Percentiles rank a stretch among this genome's conserved stretches.
phyloP scores from a whole-genome alignment of 2,888 invertebrate species.

The Coecobrya sp. region DNA sequence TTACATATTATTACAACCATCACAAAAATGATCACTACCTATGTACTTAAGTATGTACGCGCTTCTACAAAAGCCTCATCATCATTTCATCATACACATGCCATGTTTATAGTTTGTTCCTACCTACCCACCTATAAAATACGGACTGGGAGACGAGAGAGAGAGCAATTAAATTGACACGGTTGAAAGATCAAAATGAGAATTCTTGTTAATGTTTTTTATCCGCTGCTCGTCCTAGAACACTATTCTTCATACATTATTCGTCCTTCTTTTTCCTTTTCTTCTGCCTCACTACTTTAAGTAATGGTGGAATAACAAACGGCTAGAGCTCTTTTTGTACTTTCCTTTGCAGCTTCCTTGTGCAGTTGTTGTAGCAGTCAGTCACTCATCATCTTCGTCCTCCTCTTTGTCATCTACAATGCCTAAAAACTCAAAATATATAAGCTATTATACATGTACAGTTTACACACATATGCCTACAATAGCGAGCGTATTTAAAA shows the following conservation, averaged over 20 bases:
- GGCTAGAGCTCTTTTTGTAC: constrained; percentile 60
- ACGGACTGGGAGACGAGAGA: constrained; percentile 66
- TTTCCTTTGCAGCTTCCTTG: background rate
- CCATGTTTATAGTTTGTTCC: constrained; percentile 45
- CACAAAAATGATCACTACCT: constrained; percentile 14
- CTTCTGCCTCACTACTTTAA: constrained; percentile 78
- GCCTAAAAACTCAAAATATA: background rate
- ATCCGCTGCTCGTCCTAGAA: constrained; percentile 64
- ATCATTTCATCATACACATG: constrained; percentile 51
- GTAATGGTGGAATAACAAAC: constrained; percentile 81
- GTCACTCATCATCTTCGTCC: constrained; percentile 77
- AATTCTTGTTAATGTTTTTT: constrained; percentile 83
- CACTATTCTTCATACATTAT: constrained; percentile 64
- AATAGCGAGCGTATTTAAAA: constrained; percentile 4
- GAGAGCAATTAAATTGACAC: constrained; percentile 85
- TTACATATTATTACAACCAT: constrained; percentile 51
- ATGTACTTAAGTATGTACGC: constrained; percentile 52
- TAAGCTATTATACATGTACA: background rate
- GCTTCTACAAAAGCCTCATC: constrained; percentile 37
- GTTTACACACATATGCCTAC: background rate
- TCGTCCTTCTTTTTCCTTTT: constrained; percentile 58
- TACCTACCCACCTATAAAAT: constrained; percentile 29
- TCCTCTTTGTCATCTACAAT: constrained; percentile 28
- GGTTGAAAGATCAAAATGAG: constrained; percentile 85
- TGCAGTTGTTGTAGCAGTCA: constrained; percentile 68